These are phyloP conservation scores for Habroteleia sp. DNA, from an alignment of 2,888 invertebrate genomes.

Conservation along the genomic window DNA sequence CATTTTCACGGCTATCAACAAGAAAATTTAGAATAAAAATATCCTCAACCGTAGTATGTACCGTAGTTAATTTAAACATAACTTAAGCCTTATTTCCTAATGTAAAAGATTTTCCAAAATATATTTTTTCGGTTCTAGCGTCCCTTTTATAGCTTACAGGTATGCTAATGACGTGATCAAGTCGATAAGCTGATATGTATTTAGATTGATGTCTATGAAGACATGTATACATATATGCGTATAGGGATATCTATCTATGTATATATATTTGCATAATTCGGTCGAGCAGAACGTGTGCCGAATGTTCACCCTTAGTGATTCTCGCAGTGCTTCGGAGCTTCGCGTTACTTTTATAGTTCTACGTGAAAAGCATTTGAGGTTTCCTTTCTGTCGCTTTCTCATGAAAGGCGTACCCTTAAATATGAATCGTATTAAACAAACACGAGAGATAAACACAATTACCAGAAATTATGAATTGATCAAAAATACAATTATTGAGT, in stretches of 20 bases:
- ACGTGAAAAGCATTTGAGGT: constrained; percentile 63
- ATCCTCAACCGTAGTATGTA: no score
- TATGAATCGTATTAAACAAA: constrained; percentile 11
- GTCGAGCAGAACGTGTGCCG: constrained; percentile 63
- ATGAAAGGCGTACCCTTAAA: constrained; percentile 15
- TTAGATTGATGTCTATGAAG: constrained; percentile 58
- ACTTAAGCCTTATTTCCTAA: constrained; percentile 2
- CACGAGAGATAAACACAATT: constrained; percentile 9
- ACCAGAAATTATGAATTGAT: no score
- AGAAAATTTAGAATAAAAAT: no score
- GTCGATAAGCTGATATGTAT: constrained; percentile 45
- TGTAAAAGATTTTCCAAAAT: constrained; percentile 23
- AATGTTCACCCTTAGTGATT: constrained; percentile 57
- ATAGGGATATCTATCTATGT: no score
- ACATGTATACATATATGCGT: constrained; percentile 55
- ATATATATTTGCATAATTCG: constrained; percentile 73
- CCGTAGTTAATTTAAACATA: no score
- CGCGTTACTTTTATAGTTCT: constrained; percentile 60
- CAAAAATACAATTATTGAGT: no score
- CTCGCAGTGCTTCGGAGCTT: constrained; percentile 50
- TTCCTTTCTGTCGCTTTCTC: constrained; percentile 34
- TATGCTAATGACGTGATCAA: constrained; percentile 53
- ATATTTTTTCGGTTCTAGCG: background rate
- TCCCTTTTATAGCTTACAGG: constrained; percentile 30
- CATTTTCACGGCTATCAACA: no score